Conservation (phyloP, 2,113 vertebrate genomes). For the Arizona elegans region DNA sequence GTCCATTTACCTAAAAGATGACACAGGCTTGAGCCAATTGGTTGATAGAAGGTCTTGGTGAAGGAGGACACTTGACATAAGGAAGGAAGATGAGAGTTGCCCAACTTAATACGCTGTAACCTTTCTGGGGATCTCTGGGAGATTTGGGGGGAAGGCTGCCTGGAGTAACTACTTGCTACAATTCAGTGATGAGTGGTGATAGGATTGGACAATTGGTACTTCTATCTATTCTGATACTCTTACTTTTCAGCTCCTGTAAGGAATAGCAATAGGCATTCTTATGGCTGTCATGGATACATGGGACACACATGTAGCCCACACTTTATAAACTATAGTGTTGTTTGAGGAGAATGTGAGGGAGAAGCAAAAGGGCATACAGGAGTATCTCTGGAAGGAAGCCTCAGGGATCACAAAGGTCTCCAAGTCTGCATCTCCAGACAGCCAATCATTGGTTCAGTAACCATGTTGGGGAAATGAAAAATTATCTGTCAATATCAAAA, state of each 20-base stretch:
- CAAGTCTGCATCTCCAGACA: background rate
- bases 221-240: background rate
- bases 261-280: background rate
- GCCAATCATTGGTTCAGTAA: background rate
- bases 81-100: background rate
- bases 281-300: background rate
- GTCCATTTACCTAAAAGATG: background rate
- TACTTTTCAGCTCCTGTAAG: background rate
- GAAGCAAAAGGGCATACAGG: background rate
- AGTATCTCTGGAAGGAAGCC: background rate
- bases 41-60: background rate
- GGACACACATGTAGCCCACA: background rate
- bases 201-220: background rate
- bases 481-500: background rate
- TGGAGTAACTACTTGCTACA: background rate
- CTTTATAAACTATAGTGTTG: background rate
- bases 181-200: background rate
- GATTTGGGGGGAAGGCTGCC: background rate
- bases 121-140: background rate
- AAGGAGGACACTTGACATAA: background rate
- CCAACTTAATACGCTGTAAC: background rate
- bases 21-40: background rate
- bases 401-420: background rate
- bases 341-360: background rate
- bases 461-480: background rate